Conservation (phyloP, 1,140 invertebrate species). For the Heliconius congener region DNA sequence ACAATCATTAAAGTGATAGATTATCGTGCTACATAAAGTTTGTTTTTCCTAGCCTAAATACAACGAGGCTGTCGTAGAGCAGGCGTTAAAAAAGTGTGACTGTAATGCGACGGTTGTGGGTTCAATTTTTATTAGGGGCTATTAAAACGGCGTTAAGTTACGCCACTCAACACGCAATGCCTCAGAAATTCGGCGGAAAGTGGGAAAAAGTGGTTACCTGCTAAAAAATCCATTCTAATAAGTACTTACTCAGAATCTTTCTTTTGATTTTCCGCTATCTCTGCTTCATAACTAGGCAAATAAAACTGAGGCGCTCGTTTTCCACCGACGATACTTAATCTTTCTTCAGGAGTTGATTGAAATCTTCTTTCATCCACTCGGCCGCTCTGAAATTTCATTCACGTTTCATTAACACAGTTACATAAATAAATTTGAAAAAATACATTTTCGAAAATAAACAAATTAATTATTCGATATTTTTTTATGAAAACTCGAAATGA, state of each 20-base stretch:
- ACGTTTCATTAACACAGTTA: background rate
- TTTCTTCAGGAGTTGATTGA: slow-evolving; percentile 94
- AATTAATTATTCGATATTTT: background rate
- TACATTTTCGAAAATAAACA: background rate
- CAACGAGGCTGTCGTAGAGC: too few species aligned
- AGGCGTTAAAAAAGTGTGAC: too few species aligned
- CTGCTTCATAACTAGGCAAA: slow-evolving; percentile 94
- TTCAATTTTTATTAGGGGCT: too few species aligned
- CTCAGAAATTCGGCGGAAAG: too few species aligned
- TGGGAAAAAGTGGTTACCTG: too few species aligned
- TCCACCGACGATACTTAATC: slow-evolving; percentile 95
- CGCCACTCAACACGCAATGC: too few species aligned
- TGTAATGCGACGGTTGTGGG: too few species aligned
- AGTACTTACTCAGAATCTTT: slow-evolving; percentile 95
- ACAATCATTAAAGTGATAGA: too few species aligned
- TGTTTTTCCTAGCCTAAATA: too few species aligned
- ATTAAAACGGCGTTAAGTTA: too few species aligned
- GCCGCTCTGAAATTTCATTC: slow-evolving; percentile 85
- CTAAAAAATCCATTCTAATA: background rate
- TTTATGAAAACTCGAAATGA: background rate
- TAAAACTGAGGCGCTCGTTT: slow-evolving; percentile 97
- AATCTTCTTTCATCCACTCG: slow-evolving; percentile 93
- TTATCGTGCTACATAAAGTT: too few species aligned
- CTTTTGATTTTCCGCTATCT: slow-evolving; percentile 97
- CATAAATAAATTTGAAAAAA: background rate